Conservation (phyloP, 2,888 invertebrate species). For the Mesorhabditis spiculigera region DNA sequence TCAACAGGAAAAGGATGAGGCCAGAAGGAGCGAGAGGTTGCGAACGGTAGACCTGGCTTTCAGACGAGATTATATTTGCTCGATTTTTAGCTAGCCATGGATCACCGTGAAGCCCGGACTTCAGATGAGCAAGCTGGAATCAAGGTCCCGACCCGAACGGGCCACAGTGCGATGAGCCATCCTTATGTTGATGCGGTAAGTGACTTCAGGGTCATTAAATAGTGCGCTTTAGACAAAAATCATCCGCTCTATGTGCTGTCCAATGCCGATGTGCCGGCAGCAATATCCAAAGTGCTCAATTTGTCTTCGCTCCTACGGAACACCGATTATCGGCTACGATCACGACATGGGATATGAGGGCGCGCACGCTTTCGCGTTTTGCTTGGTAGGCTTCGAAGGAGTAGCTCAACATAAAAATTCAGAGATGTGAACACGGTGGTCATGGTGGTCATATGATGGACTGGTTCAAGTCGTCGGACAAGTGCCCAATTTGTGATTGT, state of each 20-base stretch:
- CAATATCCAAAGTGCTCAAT: conserved; percentile 2
- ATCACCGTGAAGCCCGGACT: neutral
- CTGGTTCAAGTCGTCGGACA: neutral
- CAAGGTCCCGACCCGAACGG: neutral
- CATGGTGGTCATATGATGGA: neutral
- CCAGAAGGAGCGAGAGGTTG: neutral
- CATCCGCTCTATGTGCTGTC: neutral
- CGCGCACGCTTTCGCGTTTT: neutral
- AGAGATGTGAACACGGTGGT: conserved; percentile 3
- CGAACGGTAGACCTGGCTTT: neutral
- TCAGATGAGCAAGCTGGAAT: neutral
- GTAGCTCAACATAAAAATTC: neutral
- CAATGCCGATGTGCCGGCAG: conserved; percentile 3
- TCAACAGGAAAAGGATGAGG: conserved; percentile 2
- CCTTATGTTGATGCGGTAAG: neutral
- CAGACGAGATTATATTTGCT: too few species aligned
- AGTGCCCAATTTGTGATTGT: conserved; percentile 4
- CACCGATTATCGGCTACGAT: conserved; percentile 6
- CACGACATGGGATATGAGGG: neutral
- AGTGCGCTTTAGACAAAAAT: neutral
- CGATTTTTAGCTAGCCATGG: neutral
- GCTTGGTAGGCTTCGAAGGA: neutral
- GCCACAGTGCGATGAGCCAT: neutral
- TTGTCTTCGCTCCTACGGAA: neutral
- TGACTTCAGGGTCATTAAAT: neutral